Evolutionary conservation across 2,113 vertebrate genomes (phyloP).

Genomic region (Oryzias javanicus): DNA sequence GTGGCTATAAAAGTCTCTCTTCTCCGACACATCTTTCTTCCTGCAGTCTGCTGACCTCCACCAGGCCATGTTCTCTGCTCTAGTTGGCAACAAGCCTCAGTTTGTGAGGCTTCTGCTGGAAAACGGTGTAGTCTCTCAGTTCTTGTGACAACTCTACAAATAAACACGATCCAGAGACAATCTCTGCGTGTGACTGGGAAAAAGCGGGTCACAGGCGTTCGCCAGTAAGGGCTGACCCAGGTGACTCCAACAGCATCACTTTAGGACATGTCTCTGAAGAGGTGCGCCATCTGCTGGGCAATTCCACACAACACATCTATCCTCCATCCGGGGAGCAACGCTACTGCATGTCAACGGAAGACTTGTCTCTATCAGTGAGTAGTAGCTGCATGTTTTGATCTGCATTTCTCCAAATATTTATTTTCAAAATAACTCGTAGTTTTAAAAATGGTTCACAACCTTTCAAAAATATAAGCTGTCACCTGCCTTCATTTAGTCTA

Average conservation of each 20-base stretch:
- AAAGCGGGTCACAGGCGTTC: too few species aligned
- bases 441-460: too few species aligned
- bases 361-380: constrained; percentile 54
- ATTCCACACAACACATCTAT: constrained; percentile 84
- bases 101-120: constrained; percentile 93
- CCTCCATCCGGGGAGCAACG: constrained; percentile 34
- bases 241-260: constrained; percentile 47
- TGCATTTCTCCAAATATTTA: too few species aligned
- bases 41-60: constrained; percentile 87
- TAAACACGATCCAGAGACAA: too few species aligned
- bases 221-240: neutral
- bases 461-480: too few species aligned
- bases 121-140: constrained; percentile 87
- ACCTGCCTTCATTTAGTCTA: neutral
- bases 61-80: constrained; percentile 85
- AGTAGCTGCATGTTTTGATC: too few species aligned
- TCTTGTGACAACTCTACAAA: too few species aligned
- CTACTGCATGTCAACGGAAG: constrained; percentile 34
- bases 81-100: constrained; percentile 87
- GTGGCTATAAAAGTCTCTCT: too few species aligned
- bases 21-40: neutral
- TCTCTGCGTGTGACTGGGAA: too few species aligned
- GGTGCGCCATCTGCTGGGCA: constrained; percentile 85
- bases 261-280: constrained; percentile 84
- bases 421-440: too few species aligned